Conservation (phyloP, 2,113 vertebrate genomes). For the Gadus chalcogrammus region DNA sequence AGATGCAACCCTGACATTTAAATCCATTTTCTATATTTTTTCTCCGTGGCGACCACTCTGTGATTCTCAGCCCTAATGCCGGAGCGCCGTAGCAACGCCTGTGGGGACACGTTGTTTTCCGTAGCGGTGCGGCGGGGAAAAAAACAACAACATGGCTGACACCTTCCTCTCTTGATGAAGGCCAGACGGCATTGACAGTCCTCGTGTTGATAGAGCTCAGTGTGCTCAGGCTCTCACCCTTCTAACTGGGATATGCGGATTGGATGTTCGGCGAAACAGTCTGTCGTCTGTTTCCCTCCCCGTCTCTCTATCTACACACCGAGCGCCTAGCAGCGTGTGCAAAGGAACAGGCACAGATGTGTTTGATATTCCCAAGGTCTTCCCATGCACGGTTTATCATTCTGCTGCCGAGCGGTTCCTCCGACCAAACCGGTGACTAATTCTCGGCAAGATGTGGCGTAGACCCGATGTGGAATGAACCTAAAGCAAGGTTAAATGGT, state of each 20-base stretch:
- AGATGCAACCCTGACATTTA: constrained; percentile 64
- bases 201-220: constrained; percentile 45
- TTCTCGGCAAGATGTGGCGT: background rate
- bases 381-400: constrained; percentile 64
- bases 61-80: constrained; percentile 61
- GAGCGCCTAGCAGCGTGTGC: constrained; percentile 55
- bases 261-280: constrained; percentile 27
- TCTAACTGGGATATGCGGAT: constrained; percentile 36
- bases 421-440: constrained; percentile 24
- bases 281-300: constrained; percentile 55
- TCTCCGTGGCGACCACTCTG: constrained; percentile 52
- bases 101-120: constrained; percentile 14
- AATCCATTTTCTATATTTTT: constrained; percentile 57
- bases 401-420: constrained; percentile 42
- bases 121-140: background rate
- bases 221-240: constrained; percentile 35
- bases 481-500: too few relatives aligned
- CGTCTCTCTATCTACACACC: constrained; percentile 49
- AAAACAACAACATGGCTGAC: background rate
- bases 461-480: too few relatives aligned
- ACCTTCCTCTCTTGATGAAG: constrained; percentile 27
- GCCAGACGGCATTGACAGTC: constrained; percentile 35
- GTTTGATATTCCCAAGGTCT: constrained; percentile 68
- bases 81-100: constrained; percentile 27
- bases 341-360: constrained; percentile 64